Base-by-base conservation (phyloP, 2,113 vertebrate species). In the Lampris incognitus region DNA sequence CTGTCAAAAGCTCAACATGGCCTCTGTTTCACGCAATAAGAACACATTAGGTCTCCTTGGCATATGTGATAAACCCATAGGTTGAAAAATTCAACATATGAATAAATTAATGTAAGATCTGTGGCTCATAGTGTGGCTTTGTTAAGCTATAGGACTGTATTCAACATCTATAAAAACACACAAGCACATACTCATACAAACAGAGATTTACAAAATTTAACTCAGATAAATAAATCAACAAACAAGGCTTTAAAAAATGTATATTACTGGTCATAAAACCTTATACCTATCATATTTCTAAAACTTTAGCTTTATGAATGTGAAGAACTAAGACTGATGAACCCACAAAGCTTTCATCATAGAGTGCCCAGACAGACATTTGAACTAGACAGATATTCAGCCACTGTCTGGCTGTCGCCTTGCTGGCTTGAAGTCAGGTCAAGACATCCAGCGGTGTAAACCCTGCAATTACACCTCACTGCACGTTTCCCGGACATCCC, bases 361-460 rank as follows among this genome's bases (percentile, higher is more conserved):
- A 36, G 62, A 49, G 65, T 36, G 58, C 74, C 72, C 78, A 88
- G 84, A 77, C 81, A 73, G 84, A 91, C 73, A 91, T 88, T 66
- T 86, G 82, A 92, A 82, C 87, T 62, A 66, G 61, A 39, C 37
- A 46, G 65, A 24, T 24, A 24, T 24, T 24, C 24, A 24, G 24
- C 24, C 24, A 24, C 44, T 50, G 62, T 65, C 76, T 10, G 81
- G 83, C 87, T 85, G 80, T 84, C 85, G 81, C 86, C 76, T 66
- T 55, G 74, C 76, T 60, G 64, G 74, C 51, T 49, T 82, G 70
- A 87, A 80, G 88, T 82, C 78, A 72, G 73, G 72, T 72, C 79
- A 51, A 68, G 78, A 76, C 67, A 71, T 85, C 91, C 89, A 92
- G 91, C 92, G 92, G 90, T 80, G 88, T 66, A 48, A 51, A 50